Percentiles rank a stretch among this genome's conserved stretches.
Evolutionary conservation across 2,888 invertebrate species (phyloP).

Genomic region (Slavum lentiscoides): DNA sequence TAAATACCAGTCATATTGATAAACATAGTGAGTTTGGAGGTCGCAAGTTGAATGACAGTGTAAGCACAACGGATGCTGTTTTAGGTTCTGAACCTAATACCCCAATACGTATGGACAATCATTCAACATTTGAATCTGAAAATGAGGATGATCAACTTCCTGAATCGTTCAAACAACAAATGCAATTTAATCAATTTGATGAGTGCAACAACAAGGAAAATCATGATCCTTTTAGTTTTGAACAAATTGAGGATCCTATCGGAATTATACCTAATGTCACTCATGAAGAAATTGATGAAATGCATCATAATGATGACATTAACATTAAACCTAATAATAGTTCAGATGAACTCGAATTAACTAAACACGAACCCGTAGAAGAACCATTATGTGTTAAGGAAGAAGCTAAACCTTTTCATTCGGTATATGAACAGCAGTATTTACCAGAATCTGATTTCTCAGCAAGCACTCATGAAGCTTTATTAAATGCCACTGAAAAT

Average conservation of each 20-base stretch:
- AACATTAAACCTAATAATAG: background rate
- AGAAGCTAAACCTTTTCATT: slow-evolving; percentile 31
- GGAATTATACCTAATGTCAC: slow-evolving; percentile 40
- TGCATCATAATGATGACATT: background rate
- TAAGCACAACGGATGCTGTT: slow-evolving; percentile 44
- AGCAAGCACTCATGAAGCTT: slow-evolving; percentile 43
- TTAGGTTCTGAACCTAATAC: slow-evolving; percentile 46
- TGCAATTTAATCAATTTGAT: slow-evolving; percentile 28
- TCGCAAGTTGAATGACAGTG: slow-evolving; percentile 37
- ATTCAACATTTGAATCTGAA: slow-evolving; percentile 49
- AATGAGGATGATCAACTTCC: slow-evolving; percentile 35
- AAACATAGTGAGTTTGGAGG: slow-evolving; percentile 20
- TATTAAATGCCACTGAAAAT: slow-evolving; percentile 23
- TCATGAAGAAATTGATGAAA: slow-evolving; percentile 4
- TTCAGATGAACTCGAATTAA: slow-evolving; percentile 22
- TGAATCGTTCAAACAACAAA: slow-evolving; percentile 21
- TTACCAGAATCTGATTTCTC: slow-evolving; percentile 46
- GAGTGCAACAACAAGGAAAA: slow-evolving; percentile 40
- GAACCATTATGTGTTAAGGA: slow-evolving; percentile 37
- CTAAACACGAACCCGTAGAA: slow-evolving; percentile 37
- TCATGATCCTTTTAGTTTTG: slow-evolving; percentile 41
- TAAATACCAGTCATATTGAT: slow-evolving; percentile 5
- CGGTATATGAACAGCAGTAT: slow-evolving; percentile 40
- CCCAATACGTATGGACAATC: slow-evolving; percentile 48
- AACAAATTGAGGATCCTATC: slow-evolving; percentile 33